Evolutionary conservation across 2,797 vertebrate genomes (phyloP), one percentile per base, ranked within the genome.

Genomic region (Tangara arthus): DNA sequence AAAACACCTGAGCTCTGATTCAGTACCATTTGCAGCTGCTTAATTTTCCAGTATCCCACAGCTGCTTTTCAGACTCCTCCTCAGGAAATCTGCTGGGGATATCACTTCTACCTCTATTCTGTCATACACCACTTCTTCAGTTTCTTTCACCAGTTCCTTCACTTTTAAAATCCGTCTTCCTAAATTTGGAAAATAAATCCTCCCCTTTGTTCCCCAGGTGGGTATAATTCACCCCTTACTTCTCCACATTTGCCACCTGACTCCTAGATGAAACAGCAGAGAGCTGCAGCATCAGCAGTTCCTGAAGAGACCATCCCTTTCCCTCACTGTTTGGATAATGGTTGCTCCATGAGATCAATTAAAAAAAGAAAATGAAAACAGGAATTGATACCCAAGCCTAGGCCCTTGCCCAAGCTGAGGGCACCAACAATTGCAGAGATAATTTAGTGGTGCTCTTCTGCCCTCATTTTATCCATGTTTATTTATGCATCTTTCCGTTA

Each of bases 401-500:
- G 83, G 83, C 91, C 89, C 80, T 84, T 28, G 28, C 89, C 90
- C 90, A 77, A 30, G 89, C 59, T 1, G n/a, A 93, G 84, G 90
- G 90, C 87, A 93, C 55, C 3, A 35, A 83, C 82, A 91, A 87
- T 68, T 93, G 90, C 87, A 90, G 75, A 81, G 71, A 61, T 90
- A 95, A 95, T 96, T 96, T 90, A 93, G 70, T 39, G 2, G 57
- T 85, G 84, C 85, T 92, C 83, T 37, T 73, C 82, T 90, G 90
- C 87, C 95, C 88, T 90, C 41, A 2, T 94, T 96, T 97, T 93
- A 82, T 89, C 94, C 75, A 42, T 64, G 59, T 95, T 95, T 96
- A 95, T 97, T 96, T 95, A 95, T 77, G 85, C 94, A 93, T 80
- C 93, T 95, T 94, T 94, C 93, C 0, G 21, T 90, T 95, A 84